A percentile compares a stretch with the other conserved stretches of the same genome.
Evolutionary conservation across 2,113 vertebrate species (phyloP).

Genomic region (Campylomormyrus numenius): DNA sequence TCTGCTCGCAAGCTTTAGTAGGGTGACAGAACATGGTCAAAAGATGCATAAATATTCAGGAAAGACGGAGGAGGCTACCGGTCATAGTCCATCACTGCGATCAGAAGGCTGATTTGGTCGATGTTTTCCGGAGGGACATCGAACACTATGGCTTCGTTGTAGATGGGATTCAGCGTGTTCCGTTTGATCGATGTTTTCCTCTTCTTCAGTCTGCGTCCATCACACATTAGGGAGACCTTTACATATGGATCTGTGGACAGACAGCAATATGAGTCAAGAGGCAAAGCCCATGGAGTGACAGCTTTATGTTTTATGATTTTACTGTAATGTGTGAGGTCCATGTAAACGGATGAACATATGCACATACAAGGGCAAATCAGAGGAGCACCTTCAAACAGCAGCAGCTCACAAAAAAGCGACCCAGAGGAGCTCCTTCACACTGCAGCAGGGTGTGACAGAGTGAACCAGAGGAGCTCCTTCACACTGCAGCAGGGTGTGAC

Average conservation of each 20-base stretch:
- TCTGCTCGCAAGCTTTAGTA: neutral
- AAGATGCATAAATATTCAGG: neutral
- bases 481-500: neutral
- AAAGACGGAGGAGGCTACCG: slow-evolving; percentile 64
- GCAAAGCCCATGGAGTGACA: neutral
- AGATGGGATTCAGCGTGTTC: slow-evolving; percentile 95
- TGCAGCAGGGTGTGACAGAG: neutral
- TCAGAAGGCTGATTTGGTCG: slow-evolving; percentile 92
- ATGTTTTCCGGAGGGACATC: slow-evolving; percentile 94
- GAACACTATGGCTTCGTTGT: slow-evolving; percentile 99
- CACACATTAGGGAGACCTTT: slow-evolving; percentile 97
- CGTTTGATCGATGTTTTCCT: slow-evolving; percentile 97
- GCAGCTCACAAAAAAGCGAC: neutral
- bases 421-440: neutral
- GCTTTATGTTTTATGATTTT: neutral
- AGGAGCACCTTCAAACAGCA: neutral
- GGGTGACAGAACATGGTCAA: neutral
- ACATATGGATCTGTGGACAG: slow-evolving; percentile 85
- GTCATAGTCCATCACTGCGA: slow-evolving; percentile 99
- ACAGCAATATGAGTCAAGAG: slow-evolving; percentile 19
- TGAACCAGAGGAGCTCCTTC: neutral
- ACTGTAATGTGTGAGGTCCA: neutral
- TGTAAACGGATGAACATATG: neutral
- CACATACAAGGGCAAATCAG: neutral
- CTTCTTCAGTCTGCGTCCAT: slow-evolving; percentile 91